Evolutionary conservation across 2,797 vertebrate species (phyloP).

Genomic region (Phalloptychus januarius): DNA sequence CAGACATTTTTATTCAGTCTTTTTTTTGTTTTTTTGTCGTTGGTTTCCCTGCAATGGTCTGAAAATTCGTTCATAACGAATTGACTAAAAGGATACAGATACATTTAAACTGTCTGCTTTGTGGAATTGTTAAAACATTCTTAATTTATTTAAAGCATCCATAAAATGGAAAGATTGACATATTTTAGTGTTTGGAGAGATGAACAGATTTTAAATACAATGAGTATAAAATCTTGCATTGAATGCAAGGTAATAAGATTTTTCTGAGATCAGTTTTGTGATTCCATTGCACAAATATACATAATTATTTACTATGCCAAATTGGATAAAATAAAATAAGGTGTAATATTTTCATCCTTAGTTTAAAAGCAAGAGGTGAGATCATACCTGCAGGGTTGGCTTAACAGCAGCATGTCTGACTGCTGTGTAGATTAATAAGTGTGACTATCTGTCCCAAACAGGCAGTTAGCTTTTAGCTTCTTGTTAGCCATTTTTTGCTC

Average conservation of each 20-base stretch:
- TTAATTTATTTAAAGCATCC: neutral
- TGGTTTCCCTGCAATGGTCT: constrained; percentile 22
- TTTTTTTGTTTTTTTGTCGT: constrained; percentile 14
- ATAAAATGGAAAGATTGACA: too few relatives aligned
- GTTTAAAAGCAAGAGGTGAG: neutral
- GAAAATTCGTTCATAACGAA: neutral
- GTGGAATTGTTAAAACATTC: neutral
- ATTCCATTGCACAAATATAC: neutral
- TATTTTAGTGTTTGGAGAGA: neutral
- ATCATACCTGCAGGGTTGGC: neutral
- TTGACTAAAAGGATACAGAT: neutral
- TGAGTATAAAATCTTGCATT: neutral
- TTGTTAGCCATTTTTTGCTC: neutral
- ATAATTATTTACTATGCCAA: neutral
- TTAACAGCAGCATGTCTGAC: neutral
- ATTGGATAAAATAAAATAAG: neutral
- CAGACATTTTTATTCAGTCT: constrained; percentile 4
- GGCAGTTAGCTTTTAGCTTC: constrained; percentile 1
- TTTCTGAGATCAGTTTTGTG: neutral
- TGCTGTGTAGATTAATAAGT: neutral
- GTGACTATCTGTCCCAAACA: constrained; percentile 3
- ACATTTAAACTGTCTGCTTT: neutral
- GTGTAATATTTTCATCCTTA: neutral
- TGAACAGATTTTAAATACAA: neutral
- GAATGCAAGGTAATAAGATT: neutral